Evolutionary conservation across 2,113 vertebrate genomes (phyloP).

Genomic region (Morone chrysops): DNA sequence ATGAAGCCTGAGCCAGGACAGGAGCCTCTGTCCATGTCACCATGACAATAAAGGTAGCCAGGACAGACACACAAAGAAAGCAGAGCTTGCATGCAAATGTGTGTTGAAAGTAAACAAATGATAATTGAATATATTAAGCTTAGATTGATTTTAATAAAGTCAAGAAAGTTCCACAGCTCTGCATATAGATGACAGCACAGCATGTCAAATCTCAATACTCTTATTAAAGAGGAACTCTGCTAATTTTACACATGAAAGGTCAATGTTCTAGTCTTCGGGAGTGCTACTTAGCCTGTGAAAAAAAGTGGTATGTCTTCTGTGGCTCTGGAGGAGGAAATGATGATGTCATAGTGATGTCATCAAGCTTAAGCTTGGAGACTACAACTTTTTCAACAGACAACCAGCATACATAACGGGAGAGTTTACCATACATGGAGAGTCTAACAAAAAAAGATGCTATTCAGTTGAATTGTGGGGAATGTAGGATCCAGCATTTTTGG

Average conservation of each 20-base stretch:
- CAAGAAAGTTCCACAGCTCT: neutral
- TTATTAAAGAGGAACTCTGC: neutral
- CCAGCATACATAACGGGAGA: neutral
- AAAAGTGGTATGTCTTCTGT: neutral
- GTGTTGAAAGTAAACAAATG: conserved; percentile 6
- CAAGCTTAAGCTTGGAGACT: neutral
- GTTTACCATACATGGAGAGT: neutral
- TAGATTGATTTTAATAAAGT: neutral
- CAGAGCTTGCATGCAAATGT: conserved; percentile 33
- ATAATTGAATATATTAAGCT: conserved; percentile 18
- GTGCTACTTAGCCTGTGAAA: no score
- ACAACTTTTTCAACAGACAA: neutral
- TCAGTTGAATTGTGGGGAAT: neutral
- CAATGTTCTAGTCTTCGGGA: neutral
- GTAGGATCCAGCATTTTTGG: neutral
- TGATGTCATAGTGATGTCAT: neutral
- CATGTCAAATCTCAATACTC: neutral
- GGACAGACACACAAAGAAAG: conserved; percentile 27
- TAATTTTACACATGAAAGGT: neutral
- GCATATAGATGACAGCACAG: neutral
- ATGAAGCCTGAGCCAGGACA: conserved; percentile 61
- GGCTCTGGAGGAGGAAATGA: neutral
- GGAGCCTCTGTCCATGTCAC: conserved; percentile 57
- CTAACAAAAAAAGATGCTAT: neutral
- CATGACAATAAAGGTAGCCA: conserved; percentile 61